phyloP scores from a whole-genome alignment of 1,140 invertebrate species.

The Philopotamus ludificatus region DNA sequence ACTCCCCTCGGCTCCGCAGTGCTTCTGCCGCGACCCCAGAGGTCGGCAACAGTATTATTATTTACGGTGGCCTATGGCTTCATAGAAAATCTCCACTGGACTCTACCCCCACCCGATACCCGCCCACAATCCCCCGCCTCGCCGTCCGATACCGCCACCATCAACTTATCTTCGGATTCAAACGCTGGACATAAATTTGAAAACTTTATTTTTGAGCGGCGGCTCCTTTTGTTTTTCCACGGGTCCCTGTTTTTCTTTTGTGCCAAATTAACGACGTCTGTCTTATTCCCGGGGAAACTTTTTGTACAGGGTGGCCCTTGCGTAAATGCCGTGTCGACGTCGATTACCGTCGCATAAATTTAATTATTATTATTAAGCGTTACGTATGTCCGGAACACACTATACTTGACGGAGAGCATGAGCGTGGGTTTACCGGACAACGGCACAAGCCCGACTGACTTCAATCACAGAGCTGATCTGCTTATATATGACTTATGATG shows the following conservation, averaged over 20 bases:
- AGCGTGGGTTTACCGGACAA: too few species aligned
- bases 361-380: too few species aligned
- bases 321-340: too few species aligned
- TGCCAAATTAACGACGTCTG: not conserved
- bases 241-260: not conserved
- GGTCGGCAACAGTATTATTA: constrained; percentile 33
- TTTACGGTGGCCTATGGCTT: constrained; percentile 35
- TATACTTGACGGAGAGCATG: too few species aligned
- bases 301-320: too few species aligned
- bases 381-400: too few species aligned
- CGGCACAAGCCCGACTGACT: too few species aligned
- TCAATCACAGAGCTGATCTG: too few species aligned
- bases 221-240: not conserved
- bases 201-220: constrained; percentile 32
- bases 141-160: not conserved
- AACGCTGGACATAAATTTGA: constrained; percentile 35
- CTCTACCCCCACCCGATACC: not conserved
- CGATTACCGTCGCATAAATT: too few species aligned
- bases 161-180: constrained; percentile 17
- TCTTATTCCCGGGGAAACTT: too few species aligned
- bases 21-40: not conserved
- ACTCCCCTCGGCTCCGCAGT: not conserved
- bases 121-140: not conserved
- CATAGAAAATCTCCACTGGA: constrained; percentile 28
- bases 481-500: too few species aligned